phyloP scores from a whole-genome alignment of 2,797 vertebrate species.

The Sebastolobus altivelis region DNA sequence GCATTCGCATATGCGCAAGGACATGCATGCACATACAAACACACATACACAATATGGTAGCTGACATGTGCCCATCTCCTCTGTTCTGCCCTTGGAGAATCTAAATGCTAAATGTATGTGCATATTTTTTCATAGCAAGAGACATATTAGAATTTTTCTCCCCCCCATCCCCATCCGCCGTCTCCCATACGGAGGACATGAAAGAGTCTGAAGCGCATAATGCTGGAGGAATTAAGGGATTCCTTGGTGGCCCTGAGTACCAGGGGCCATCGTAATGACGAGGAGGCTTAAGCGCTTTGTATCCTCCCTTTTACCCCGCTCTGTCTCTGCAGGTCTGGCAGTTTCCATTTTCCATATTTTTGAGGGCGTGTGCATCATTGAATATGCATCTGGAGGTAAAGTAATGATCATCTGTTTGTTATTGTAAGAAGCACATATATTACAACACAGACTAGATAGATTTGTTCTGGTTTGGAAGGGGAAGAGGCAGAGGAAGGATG shows the following conservation, averaged over 20 bases:
- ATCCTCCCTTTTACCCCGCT: slow-evolving; percentile 80
- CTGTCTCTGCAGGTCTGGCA: slow-evolving; percentile 46
- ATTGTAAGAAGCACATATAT: slow-evolving; percentile 60
- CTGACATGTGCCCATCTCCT: slow-evolving; percentile 93
- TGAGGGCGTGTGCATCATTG: slow-evolving; percentile 68
- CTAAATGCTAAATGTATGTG: slow-evolving; percentile 98
- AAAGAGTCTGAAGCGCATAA: slow-evolving; percentile 98
- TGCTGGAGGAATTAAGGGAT: slow-evolving; percentile 96
- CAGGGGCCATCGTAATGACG: slow-evolving; percentile 93
- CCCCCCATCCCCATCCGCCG: slow-evolving; percentile 61
- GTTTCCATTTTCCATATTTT: slow-evolving; percentile 73
- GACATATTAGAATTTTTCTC: slow-evolving; percentile 96
- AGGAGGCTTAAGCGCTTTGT: slow-evolving; percentile 92
- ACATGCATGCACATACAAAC: slow-evolving; percentile 41
- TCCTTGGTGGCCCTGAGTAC: slow-evolving; percentile 92
- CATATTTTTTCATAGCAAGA: slow-evolving; percentile 98
- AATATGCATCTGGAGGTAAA: slow-evolving; percentile 72
- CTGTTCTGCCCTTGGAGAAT: slow-evolving; percentile 95
- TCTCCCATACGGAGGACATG: slow-evolving; percentile 88
- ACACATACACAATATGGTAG: slow-evolving; percentile 79
- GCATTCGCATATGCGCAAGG: slow-evolving; percentile 52
- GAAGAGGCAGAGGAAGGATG: slow-evolving; percentile 1
- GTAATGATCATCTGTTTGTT: slow-evolving; percentile 71
- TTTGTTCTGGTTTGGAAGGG: slow-evolving; percentile 47
- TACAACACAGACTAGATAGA: slow-evolving; percentile 43